Base-by-base conservation (phyloP, 1,140 invertebrate genomes). In the Scaptomyza pallida region DNA sequence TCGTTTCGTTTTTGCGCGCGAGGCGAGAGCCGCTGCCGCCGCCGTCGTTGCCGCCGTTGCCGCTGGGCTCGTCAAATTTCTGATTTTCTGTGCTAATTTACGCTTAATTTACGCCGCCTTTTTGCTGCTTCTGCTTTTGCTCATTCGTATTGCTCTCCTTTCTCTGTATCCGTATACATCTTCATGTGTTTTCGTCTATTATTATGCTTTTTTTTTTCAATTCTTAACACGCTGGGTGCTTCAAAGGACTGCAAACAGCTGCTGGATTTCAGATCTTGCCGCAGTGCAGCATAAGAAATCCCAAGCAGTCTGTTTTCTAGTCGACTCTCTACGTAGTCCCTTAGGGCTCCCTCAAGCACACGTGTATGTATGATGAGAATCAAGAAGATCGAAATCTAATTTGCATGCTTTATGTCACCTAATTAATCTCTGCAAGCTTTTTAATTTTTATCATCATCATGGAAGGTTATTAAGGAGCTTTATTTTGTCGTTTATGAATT, bases 41-140 rank as follows among this genome's bases (percentile, higher is more conserved):
- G 37, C n/a, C n/a, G n/a, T 16, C 21, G 17, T 33, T 10, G 17
- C 35, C 9, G 15, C 52, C 43, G 30, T 19, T 55, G 51, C 21
- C 54, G 54, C 43, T 60, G 48, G 41, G 51, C 62, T 68, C 63
- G 30, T 68, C 45, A 59, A 67, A 50, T 75, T 75, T 72, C 67
- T 52, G 40, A 67, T 71, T 75, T 72, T 78, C 48, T 67, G 72
- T 80, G 80, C 72, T 85, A 85, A 79, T 76, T 85, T 85, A 78
- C 62, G 70, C 71, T 74, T 74, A 72, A 72, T 72, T 68, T 72
- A 64, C 64, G 70, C 55, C 64, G 63, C 64, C 62, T 71, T 71
- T n/a, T 70, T 63, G 67, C 67, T 70, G 44, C 33, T 37, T 37
- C 33, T 37, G 33, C 33, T 37, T 37, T 35, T 35, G 10, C 33